Conservation (phyloP, 2,888 invertebrate species). For the Linnaemya tessellans region DNA sequence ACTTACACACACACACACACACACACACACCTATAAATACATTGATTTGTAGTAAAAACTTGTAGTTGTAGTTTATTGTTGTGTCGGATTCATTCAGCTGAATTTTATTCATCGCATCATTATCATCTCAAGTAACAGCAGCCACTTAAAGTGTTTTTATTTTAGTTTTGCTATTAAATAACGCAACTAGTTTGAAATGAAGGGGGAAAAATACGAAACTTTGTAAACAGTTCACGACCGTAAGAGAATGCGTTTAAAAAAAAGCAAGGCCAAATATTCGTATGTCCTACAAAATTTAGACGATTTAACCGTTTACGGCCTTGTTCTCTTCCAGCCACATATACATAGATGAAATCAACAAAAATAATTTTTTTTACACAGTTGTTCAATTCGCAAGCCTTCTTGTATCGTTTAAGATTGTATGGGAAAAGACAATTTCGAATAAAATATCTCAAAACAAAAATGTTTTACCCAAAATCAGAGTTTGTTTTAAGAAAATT, state of each 20-base stretch:
- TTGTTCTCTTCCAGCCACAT: too few species aligned
- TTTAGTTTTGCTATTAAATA: constrained; percentile 20
- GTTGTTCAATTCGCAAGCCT: too few species aligned
- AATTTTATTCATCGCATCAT: constrained; percentile 13
- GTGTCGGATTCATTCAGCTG: constrained; percentile 10
- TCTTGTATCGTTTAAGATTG: too few species aligned
- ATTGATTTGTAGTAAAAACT: constrained; percentile 24
- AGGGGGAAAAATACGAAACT: not conserved
- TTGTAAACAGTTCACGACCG: not conserved
- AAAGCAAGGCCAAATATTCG: not conserved
- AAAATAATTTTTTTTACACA: too few species aligned
- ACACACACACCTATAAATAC: not conserved
- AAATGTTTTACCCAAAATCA: too few species aligned
- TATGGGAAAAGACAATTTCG: too few species aligned
- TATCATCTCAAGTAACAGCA: not conserved
- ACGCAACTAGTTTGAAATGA: constrained; percentile 27
- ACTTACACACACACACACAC: not conserved
- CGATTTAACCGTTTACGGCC: not conserved
- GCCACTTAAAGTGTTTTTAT: constrained; percentile 18
- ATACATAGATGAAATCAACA: too few species aligned
- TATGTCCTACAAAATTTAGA: not conserved
- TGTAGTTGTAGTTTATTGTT: constrained; percentile 38
- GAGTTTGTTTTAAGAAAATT: too few species aligned
- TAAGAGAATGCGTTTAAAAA: not conserved
- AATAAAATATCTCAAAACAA: too few species aligned